Evolutionary conservation across 2,113 vertebrate genomes (phyloP).

Genomic region (Brachyistius frenatus): DNA sequence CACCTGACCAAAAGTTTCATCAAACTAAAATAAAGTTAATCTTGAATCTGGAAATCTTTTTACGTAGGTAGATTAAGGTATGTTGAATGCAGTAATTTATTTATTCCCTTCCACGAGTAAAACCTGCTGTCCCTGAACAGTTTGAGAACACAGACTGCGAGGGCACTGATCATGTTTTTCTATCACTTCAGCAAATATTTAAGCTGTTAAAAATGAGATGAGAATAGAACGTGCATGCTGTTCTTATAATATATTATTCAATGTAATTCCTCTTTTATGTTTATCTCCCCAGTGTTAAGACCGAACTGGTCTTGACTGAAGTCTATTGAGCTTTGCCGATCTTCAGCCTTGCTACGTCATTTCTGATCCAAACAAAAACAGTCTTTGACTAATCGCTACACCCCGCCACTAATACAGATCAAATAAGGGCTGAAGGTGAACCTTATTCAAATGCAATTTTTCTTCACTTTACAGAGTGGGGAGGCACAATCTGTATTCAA

Average conservation of each 20-base stretch:
- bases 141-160: background rate
- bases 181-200: slow-evolving; percentile 43
- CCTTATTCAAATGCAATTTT: slow-evolving; percentile 63
- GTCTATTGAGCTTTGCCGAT: slow-evolving; percentile 21
- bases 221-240: slow-evolving; percentile 24
- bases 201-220: slow-evolving; percentile 37
- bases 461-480: slow-evolving; percentile 50
- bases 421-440: slow-evolving; percentile 67
- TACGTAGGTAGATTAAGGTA: background rate
- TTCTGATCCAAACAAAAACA: slow-evolving; percentile 56
- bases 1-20: background rate
- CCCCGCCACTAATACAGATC: slow-evolving; percentile 39
- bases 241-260: slow-evolving; percentile 50
- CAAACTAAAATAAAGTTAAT: background rate
- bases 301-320: slow-evolving; percentile 38
- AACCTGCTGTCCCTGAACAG: background rate
- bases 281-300: slow-evolving; percentile 39
- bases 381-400: slow-evolving; percentile 59
- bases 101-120: background rate
- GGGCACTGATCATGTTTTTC: slow-evolving; percentile 34
- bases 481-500: slow-evolving; percentile 64
- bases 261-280: slow-evolving; percentile 45
- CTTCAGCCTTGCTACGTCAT: slow-evolving; percentile 43
- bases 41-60: background rate
- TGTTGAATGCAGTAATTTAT: background rate